Evolutionary conservation across 2,797 vertebrate genomes (phyloP).

Genomic region (Eulemur mongoz): DNA sequence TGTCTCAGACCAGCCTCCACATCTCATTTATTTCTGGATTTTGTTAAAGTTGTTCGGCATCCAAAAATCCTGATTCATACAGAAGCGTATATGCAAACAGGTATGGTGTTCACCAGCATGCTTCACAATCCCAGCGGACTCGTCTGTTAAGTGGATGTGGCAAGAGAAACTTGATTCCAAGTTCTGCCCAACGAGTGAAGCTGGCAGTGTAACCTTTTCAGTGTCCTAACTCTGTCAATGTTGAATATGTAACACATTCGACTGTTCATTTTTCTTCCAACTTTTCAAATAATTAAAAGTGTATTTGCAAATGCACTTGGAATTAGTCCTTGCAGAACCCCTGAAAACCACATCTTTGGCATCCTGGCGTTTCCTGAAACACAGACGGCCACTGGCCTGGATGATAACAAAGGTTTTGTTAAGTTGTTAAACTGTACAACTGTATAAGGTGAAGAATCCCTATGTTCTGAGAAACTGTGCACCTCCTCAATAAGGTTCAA

Average conservation of each 20-base stretch:
- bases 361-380: not conserved
- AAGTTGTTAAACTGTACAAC: not conserved
- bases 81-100: not conserved
- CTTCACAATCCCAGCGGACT: accelerated
- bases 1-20: not conserved
- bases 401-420: not conserved
- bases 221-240: not conserved
- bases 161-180: not conserved
- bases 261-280: not conserved
- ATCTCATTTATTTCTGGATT: too few relatives aligned
- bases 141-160: accelerated
- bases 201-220: not conserved
- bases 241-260: accelerated
- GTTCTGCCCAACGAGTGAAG: not conserved
- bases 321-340: not conserved
- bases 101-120: accelerated
- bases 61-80: too few relatives aligned
- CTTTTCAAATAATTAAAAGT: not conserved
- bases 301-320: not conserved
- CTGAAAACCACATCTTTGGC: not conserved
- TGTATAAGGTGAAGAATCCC: not conserved
- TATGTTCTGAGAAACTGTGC: not conserved
- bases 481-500: accelerated
- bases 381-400: not conserved
- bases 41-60: not conserved